Conservation (phyloP, 1,140 invertebrate genomes). For the Drepana arcuata region DNA sequence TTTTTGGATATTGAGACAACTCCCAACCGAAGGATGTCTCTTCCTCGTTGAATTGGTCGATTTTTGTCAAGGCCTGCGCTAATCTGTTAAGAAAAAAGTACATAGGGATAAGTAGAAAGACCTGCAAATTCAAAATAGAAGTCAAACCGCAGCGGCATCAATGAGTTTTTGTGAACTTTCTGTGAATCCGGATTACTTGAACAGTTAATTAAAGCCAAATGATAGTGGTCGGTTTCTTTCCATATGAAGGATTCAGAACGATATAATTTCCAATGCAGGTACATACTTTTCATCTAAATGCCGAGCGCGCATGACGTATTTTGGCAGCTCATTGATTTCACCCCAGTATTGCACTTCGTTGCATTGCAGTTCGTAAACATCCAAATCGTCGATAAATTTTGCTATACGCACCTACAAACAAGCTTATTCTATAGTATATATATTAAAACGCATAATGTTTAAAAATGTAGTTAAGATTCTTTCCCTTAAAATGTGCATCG, state of each 20-base stretch:
- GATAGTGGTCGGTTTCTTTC: no score
- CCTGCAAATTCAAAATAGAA: no score
- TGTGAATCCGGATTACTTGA: no score
- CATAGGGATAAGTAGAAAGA: background rate
- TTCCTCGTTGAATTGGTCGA: slow-evolving; percentile 93
- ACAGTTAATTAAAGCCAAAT: no score
- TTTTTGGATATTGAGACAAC: slow-evolving; percentile 88
- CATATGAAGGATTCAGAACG: no score
- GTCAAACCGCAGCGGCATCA: no score
- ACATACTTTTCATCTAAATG: slow-evolving; percentile 82
- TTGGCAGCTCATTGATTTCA: slow-evolving; percentile 87
- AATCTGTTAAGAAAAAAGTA: slow-evolving; percentile 51
- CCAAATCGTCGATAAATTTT: slow-evolving; percentile 86
- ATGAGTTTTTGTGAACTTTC: no score
- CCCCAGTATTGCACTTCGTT: slow-evolving; percentile 92
- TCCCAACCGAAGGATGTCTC: slow-evolving; percentile 93
- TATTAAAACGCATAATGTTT: no score
- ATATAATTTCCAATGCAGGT: no score
- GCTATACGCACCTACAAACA: slow-evolving; percentile 71
- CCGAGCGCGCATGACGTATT: slow-evolving; percentile 87
- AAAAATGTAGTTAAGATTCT: no score
- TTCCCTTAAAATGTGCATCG: no score
- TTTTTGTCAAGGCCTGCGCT: slow-evolving; percentile 81
- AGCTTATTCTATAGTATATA: no score
- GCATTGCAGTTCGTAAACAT: slow-evolving; percentile 84